Evolutionary conservation across 2,113 vertebrate species (phyloP), one percentile per base, ranked within the genome.

Genomic region (Pangasianodon gigas): DNA sequence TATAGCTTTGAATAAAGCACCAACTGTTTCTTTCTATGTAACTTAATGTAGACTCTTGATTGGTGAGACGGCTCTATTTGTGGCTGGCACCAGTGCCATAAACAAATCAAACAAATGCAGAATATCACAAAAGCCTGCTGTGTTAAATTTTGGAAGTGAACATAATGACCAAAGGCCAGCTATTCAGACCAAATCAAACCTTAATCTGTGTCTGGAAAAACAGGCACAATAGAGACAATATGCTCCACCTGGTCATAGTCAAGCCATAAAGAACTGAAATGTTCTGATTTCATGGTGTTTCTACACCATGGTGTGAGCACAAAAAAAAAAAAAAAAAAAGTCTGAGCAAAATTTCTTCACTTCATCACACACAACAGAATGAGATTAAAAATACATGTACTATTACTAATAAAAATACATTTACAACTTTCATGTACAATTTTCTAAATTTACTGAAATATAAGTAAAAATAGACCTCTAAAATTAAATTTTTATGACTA

Each of bases 161-260:
- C 51, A 87, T 58, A 87, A 77, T 77, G 71, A 87, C 86, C 69
- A 87, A 77, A 86, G 67, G 86, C 69, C 86, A 87, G 60, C 69
- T 77, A 87, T 87, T 87, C 69, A 87, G 86, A 75, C 69, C 52
- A 87, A 77, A 87, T 75, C 52, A 67, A 75, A 74, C 41, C 37
- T 77, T 87, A 87, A 87, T 46, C 52, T 87, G 86, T 60, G 71
- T 74, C 86, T 87, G 86, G 86, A 87, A 87, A 87, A 87, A 87
- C 51, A 87, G 69, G 69, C n/a, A 52, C 85, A 86, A 52, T 37
- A 52, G n/a, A 71, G 65, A 77, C 69, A 87, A 87, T 77, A 46
- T 77, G 37, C 37, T 32, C 69, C 52, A 77, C 71, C 51, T 87
- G 86, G 86, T 44, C 21, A 74, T 24, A 71, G 84, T 48, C 46